phyloP scores from a whole-genome alignment of 1,140 invertebrate species.

The Drosophila busckii region DNA sequence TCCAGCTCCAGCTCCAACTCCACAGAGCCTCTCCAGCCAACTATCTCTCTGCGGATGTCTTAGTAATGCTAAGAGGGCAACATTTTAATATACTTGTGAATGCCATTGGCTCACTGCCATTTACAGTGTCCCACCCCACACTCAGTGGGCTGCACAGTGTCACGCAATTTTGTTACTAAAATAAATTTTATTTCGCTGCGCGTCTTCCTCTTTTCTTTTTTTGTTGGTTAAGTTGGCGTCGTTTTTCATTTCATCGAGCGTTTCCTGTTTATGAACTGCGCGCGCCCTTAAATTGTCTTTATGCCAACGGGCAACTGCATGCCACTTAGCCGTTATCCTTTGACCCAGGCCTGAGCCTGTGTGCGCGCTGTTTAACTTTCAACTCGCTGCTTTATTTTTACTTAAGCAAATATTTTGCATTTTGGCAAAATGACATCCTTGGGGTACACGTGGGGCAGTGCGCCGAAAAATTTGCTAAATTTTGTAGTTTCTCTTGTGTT shows the following conservation, averaged over 20 bases:
- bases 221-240: constrained; percentile 20
- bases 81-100: constrained; percentile 64
- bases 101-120: constrained; percentile 61
- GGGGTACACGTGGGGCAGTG: constrained; percentile 20
- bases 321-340: constrained; percentile 52
- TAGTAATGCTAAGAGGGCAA: constrained; percentile 43
- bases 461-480: constrained; percentile 40
- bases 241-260: constrained; percentile 60
- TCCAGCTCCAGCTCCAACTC: no score
- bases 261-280: constrained; percentile 65
- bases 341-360: constrained; percentile 28
- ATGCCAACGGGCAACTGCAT: constrained; percentile 48
- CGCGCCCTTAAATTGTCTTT: constrained; percentile 63
- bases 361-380: constrained; percentile 2
- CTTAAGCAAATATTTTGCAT: constrained; percentile 56
- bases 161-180: constrained; percentile 67
- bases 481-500: constrained; percentile 60
- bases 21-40: constrained; percentile 14
- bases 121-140: constrained; percentile 6
- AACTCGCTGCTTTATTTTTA: constrained; percentile 8
- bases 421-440: constrained; percentile 67
- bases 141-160: constrained; percentile 33
- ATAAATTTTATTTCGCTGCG: constrained; percentile 63
- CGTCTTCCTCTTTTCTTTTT: constrained; percentile 28
- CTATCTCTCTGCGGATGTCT: constrained; percentile 22